Base-by-base conservation (phyloP, 2,113 vertebrate genomes). In the Perca flavescens region DNA sequence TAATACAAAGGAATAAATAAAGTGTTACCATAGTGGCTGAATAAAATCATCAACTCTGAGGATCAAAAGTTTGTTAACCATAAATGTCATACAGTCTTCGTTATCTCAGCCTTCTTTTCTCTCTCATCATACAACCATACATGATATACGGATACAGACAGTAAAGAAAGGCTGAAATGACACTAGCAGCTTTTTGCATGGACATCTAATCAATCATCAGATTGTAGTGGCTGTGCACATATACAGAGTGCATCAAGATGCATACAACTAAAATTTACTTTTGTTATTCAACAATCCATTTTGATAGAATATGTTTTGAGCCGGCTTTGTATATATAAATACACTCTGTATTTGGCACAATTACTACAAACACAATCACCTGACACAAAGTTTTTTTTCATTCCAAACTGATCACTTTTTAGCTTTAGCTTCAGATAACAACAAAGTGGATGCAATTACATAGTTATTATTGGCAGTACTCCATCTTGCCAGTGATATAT, bases 371-470 rank as follows among this genome's bases (percentile, higher is more conserved):
- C 75, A 56, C 53, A 74, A 61, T 60, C 71, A 68, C 65, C 66
- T 82, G 60, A 62, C 79, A 79, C 16, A 36, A n/a, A 63, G 19
- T 64, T 73, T 54, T 67, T n/a, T 77, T 49, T 77, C 52, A 67
- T 72, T 85, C 47, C 9, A 74, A 67, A 70, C 64, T 8, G 49
- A 85, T 82, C 36, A n/a, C 67, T 76, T 67, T 50, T 34, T 16
- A 63, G 79, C 79, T 83, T 91, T 65, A 61, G 78, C 68, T 83
- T 84, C 53, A 17, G 52, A 66, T 53, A 74, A 34, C 36, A 43
- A 83, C 74, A 89, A 43, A 80, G 34, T 79, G 81, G 86, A 92
- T 91, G 87, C 6, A 88, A 91, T 92, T 76, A 90, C 60, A 87
- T 69, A 77, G 78, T 70, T 77, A 19, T 17, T 28, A 50, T 13